phyloP scores from a whole-genome alignment of 2,797 vertebrate species.

The Esox lucius region DNA sequence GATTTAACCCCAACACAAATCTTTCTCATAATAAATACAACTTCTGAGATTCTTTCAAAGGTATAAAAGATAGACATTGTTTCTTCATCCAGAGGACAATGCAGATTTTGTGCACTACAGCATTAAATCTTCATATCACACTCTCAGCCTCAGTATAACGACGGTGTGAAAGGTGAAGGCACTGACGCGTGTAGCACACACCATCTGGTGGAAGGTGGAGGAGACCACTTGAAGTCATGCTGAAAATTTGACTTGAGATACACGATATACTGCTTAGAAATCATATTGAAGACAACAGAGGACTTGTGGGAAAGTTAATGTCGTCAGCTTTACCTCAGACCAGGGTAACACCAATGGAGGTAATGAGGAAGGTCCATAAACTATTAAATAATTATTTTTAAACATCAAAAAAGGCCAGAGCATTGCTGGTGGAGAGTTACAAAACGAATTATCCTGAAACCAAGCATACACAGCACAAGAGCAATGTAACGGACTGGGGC shows the following conservation, averaged over 20 bases:
- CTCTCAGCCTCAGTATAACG: neutral
- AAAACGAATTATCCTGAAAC: constrained; percentile 20
- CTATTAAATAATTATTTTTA: constrained; percentile 11
- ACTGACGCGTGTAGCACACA: constrained; percentile 61
- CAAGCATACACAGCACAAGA: constrained; percentile 35
- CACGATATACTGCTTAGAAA: neutral
- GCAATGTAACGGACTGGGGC: constrained; percentile 1
- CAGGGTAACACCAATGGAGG: constrained; percentile 16
- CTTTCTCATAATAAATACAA: neutral
- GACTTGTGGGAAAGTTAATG: neutral
- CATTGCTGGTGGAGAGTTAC: constrained; percentile 11
- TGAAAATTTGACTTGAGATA: neutral
- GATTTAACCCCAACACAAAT: neutral
- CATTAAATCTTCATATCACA: neutral
- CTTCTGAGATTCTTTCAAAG: neutral
- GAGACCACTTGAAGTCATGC: neutral
- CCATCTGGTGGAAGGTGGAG: constrained; percentile 51
- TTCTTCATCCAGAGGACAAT: constrained; percentile 1
- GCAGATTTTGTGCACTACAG: neutral
- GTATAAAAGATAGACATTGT: neutral
- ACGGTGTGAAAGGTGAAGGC: constrained; percentile 54
- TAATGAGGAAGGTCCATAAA: constrained; percentile 10
- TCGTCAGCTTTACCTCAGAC: constrained; percentile 17
- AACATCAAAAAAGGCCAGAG: constrained; percentile 21
- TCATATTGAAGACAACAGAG: neutral